These are phyloP conservation scores for Amphipoea lucens DNA, from an alignment of 2,888 invertebrate species.

Conservation along the genomic window DNA sequence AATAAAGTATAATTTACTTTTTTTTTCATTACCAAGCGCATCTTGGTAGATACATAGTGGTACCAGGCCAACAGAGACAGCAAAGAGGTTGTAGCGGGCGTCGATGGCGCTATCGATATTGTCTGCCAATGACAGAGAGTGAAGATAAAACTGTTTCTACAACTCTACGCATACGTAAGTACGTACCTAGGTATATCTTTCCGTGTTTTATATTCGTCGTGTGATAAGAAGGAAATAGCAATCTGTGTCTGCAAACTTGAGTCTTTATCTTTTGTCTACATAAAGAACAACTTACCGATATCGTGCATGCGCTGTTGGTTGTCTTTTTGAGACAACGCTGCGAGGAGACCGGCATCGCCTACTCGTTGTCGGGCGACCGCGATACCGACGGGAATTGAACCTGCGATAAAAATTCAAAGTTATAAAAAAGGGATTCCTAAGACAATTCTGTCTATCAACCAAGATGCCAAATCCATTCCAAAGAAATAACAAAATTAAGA, in stretches of 20 bases:
- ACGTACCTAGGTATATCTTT: neutral
- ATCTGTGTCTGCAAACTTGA: constrained; percentile 39
- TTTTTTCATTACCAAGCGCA: constrained; percentile 86
- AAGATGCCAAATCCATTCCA: neutral
- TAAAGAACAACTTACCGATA: constrained; percentile 84
- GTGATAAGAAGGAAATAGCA: constrained; percentile 44
- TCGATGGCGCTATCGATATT: constrained; percentile 71
- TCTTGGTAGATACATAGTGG: constrained; percentile 87
- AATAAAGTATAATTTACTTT: constrained; percentile 78
- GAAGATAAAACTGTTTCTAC: constrained; percentile 64
- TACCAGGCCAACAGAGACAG: constrained; percentile 84
- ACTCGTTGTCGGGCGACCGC: constrained; percentile 95
- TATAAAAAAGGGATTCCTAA: neutral
- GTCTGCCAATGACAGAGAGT: constrained; percentile 70
- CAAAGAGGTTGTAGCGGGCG: constrained; percentile 74
- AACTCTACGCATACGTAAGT: constrained; percentile 24
- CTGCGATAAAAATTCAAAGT: constrained; percentile 49
- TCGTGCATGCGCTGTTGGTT: constrained; percentile 90
- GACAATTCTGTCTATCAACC: neutral
- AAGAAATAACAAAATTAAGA: neutral
- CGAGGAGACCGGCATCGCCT: constrained; percentile 91
- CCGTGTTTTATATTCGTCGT: constrained; percentile 36
- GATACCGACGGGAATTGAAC: constrained; percentile 95
- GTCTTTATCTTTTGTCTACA: constrained; percentile 36
- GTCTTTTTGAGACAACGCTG: constrained; percentile 90